These are phyloP conservation scores for Porites rus DNA, from an alignment of 92 coral and sea anemone species.

Conservation along the genomic window DNA sequence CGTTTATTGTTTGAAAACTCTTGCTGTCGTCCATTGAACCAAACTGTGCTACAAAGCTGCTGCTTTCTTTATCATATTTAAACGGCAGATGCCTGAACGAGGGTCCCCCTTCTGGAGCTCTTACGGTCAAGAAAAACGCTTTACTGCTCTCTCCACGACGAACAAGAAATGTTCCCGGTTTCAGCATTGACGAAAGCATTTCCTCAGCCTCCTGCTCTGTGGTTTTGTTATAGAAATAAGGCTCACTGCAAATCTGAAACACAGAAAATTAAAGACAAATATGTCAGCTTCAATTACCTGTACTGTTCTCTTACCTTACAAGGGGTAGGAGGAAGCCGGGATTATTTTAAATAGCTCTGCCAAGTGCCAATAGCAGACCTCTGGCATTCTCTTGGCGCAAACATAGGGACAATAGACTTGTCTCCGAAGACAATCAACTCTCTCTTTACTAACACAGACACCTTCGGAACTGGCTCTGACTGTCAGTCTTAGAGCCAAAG, in stretches of 20 bases:
- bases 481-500: no score
- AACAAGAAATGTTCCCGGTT: constrained; percentile 92
- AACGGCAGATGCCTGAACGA: constrained; percentile 81
- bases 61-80: constrained; percentile 59
- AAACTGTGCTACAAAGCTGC: constrained; percentile 64
- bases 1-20: constrained; percentile 73
- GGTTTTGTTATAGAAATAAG: constrained; percentile 82
- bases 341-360: no score
- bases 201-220: constrained; percentile 77
- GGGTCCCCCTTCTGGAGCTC: constrained; percentile 89
- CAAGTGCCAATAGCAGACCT: no score
- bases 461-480: no score
- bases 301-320: no score
- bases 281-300: no score
- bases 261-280: neutral
- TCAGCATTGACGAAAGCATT: constrained; percentile 61
- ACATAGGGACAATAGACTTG: no score
- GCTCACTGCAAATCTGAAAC: constrained; percentile 68
- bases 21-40: constrained; percentile 68
- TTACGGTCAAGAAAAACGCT: constrained; percentile 78
- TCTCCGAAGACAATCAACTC: no score
- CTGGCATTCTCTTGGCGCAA: no score
- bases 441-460: no score
- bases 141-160: constrained; percentile 74
- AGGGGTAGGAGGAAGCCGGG: no score